Evolutionary conservation across 2,888 invertebrate species (phyloP).

Genomic region (Drosophila melanosoma): DNA sequence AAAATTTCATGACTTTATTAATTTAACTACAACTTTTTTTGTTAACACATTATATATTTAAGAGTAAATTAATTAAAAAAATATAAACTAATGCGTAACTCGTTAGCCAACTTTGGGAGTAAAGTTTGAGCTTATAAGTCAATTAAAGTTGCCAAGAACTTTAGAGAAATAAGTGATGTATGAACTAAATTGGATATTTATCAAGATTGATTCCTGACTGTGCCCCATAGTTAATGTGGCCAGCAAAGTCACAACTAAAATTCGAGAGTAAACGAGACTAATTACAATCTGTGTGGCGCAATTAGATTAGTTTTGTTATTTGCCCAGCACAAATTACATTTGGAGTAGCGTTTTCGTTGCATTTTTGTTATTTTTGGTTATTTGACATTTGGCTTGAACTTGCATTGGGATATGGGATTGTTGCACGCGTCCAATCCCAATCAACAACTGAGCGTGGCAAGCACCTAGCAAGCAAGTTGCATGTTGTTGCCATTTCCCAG

Average conservation of each 20-base stretch:
- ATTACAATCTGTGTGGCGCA: constrained; percentile 24
- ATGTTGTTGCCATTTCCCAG: constrained; percentile 1
- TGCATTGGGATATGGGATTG: constrained; percentile 30
- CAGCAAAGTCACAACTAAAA: not conserved
- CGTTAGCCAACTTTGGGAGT: not conserved
- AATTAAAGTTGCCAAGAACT: not conserved
- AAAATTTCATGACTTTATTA: not conserved
- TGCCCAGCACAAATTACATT: constrained; percentile 41
- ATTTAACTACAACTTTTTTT: not conserved
- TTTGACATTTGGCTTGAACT: constrained; percentile 31
- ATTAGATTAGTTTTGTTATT: constrained; percentile 52
- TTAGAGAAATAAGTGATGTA: not conserved
- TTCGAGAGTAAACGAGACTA: constrained; percentile 7
- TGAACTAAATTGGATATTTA: not conserved
- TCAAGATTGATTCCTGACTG: not conserved
- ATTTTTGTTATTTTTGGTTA: constrained; percentile 20
- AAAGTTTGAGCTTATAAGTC: not conserved
- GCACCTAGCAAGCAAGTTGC: constrained; percentile 4
- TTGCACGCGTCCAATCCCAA: constrained; percentile 24
- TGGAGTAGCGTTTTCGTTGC: constrained; percentile 25
- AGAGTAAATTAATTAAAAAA: not conserved
- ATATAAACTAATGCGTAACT: not conserved
- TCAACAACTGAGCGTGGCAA: constrained; percentile 1
- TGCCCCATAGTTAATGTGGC: not conserved
- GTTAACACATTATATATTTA: too few relatives aligned